Evolutionary conservation across 2,797 vertebrate species (phyloP).

Genomic region (Rhodeus uyekii): DNA sequence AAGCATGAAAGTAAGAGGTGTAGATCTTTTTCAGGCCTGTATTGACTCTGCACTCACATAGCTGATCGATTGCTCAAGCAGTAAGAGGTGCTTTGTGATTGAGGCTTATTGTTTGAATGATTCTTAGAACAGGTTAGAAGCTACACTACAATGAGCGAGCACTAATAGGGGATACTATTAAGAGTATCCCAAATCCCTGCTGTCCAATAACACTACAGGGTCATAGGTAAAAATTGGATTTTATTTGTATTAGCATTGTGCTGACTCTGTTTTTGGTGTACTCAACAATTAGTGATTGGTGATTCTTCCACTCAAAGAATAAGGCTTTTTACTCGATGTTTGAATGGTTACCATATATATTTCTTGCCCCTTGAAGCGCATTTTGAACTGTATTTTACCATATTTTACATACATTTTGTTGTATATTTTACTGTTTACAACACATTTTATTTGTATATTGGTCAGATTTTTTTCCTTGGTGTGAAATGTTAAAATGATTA

Average conservation of each 20-base stretch:
- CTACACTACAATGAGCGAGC: conserved; percentile 4
- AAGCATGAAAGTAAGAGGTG: conserved; percentile 27
- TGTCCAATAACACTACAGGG: conserved; percentile 13
- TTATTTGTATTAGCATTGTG: conserved; percentile 16
- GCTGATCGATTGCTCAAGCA: conserved; percentile 16
- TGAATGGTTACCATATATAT: too few relatives aligned
- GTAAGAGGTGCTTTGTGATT: conserved; percentile 42
- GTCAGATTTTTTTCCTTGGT: neutral
- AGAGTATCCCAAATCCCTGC: neutral
- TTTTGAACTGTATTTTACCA: too few relatives aligned
- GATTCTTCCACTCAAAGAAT: neutral
- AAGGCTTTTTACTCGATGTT: neutral
- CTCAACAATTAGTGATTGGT: neutral
- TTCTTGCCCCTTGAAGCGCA: too few relatives aligned
- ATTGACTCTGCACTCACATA: conserved; percentile 40
- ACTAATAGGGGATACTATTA: too few relatives aligned
- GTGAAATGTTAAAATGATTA: neutral
- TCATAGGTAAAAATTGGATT: neutral
- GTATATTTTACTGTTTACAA: neutral
- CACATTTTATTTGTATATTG: neutral
- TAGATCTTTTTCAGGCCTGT: conserved; percentile 14
- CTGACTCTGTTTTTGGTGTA: conserved; percentile 3
- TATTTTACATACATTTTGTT: too few relatives aligned
- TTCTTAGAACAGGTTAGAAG: conserved; percentile 27
- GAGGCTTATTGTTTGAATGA: conserved; percentile 34